Evolutionary conservation across 2,888 invertebrate genomes (phyloP), one percentile per base, ranked within the genome.

Genomic region (Osmoderma eremita): DNA sequence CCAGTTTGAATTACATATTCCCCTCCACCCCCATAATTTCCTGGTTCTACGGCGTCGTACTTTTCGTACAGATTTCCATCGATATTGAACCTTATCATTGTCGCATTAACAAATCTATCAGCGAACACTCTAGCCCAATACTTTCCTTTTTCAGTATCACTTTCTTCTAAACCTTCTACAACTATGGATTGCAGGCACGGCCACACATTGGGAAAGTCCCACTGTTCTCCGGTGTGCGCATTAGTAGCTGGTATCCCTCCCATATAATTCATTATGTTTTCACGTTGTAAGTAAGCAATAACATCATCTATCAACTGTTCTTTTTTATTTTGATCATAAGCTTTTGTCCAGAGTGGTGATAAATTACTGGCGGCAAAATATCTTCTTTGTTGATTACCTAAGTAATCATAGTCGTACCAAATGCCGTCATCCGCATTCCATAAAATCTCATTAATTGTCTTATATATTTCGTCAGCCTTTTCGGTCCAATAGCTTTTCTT

Each of bases 151-250:
- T 76, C 71, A 12, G 85, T 85, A 0, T 83, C 84, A 6, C 89
- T 54, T 17, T 58, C 18, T 41, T 58, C 49, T 68, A 93, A 80
- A 1, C 90, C 89, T 77, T 89, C 86, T 1, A 94, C 87, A 1
- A 91, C 82, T 61, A 93, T 86, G 75, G 91, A 90, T 70, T 93
- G 90, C 48, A 91, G 85, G 2, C 94, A 94, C 0, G 94, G 90
- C 94, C 95, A 95, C 0, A 91, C 92, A 77, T 94, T 94, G 0
- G 94, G 92, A 75, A 88, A 89, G 78, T 93, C 92, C 93, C 93
- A 91, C 78, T 93, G 91, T 78, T 92, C 89, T 0, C 90, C 90
- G 5, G 88, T 88, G 17, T 84, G 81, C 36, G 83, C 81, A 38
- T 91, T 75, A 0, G 92, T 91, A 0, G 89, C 81, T 0, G 92